Conservation (phyloP, 2,888 invertebrate species). For the Latrodectus elegans region DNA sequence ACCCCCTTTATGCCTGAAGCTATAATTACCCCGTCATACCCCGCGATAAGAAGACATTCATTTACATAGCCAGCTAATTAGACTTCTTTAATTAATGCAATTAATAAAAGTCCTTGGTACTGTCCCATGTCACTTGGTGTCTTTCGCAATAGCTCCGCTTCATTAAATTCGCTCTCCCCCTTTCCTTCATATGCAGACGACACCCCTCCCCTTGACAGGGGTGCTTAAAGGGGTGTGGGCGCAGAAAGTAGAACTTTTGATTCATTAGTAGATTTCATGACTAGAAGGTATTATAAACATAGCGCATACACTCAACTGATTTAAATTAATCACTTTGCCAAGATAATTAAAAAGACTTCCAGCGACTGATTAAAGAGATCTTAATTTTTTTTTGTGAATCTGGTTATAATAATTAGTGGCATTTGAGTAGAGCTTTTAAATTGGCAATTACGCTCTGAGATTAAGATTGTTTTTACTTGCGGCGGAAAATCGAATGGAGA, state of each 20-base stretch:
- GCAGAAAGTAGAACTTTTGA: constrained; percentile 22
- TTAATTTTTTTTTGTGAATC: background rate
- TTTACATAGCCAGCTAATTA: constrained; percentile 69
- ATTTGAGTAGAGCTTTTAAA: too few species aligned
- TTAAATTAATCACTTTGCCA: constrained; percentile 53
- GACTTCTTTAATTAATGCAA: constrained; percentile 70
- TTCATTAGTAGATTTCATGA: constrained; percentile 58
- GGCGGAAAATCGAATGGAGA: too few species aligned
- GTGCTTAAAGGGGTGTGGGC: background rate
- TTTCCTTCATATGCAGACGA: background rate
- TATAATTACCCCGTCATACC: constrained; percentile 68
- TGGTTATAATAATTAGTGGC: background rate
- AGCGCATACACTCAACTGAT: constrained; percentile 30
- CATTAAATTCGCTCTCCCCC: constrained; percentile 45
- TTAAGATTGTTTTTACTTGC: too few species aligned
- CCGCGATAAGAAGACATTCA: constrained; percentile 68
- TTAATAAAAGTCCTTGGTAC: constrained; percentile 65
- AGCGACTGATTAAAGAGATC: background rate
- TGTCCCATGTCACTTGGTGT: constrained; percentile 66
- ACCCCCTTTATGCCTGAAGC: constrained; percentile 28
- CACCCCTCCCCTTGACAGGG: background rate
- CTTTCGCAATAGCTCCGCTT: constrained; percentile 57
- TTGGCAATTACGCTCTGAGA: too few species aligned
- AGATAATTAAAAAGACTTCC: constrained; percentile 18
- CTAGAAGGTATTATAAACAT: constrained; percentile 45